Evolutionary conservation across 1,140 invertebrate genomes (phyloP).

Genomic region (Zaprionus davidi): DNA sequence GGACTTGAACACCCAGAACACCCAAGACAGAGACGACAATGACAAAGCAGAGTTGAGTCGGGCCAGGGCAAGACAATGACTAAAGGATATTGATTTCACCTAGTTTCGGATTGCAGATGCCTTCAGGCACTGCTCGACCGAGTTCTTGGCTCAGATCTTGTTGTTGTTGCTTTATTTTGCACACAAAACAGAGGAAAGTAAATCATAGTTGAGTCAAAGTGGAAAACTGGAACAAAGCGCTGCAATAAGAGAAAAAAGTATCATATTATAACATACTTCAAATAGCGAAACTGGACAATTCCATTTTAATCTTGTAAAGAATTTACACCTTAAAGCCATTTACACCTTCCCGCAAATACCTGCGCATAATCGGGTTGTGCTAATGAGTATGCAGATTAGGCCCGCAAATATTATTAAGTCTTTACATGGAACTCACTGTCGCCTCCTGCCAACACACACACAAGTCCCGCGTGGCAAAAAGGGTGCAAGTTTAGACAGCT

Average conservation of each 20-base stretch:
- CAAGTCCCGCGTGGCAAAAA: conserved; percentile 45
- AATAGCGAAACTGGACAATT: neutral
- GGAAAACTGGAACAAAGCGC: neutral
- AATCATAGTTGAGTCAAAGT: neutral
- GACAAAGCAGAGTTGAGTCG: conserved; percentile 36
- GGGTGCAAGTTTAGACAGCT: conserved; percentile 29
- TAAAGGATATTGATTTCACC: conserved; percentile 76
- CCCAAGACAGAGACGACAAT: conserved; percentile 45
- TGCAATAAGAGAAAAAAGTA: neutral
- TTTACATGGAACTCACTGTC: conserved; percentile 52
- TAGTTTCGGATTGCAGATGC: conserved; percentile 58
- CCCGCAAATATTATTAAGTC: conserved; percentile 65
- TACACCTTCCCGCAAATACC: neutral
- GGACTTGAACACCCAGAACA: conserved; percentile 9
- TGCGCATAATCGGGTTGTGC: neutral
- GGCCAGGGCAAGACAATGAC: conserved; percentile 56
- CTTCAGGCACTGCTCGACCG: conserved; percentile 20
- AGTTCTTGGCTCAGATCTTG: conserved; percentile 11
- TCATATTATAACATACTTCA: neutral
- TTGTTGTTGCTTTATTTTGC: conserved; percentile 25
- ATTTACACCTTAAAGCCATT: too few relatives aligned
- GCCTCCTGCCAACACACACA: conserved; percentile 23
- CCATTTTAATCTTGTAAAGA: neutral
- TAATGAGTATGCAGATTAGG: conserved; percentile 28
- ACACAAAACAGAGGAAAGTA: neutral